Conservation (phyloP, 2,113 vertebrate genomes). For the Stigmatopora nigra region DNA sequence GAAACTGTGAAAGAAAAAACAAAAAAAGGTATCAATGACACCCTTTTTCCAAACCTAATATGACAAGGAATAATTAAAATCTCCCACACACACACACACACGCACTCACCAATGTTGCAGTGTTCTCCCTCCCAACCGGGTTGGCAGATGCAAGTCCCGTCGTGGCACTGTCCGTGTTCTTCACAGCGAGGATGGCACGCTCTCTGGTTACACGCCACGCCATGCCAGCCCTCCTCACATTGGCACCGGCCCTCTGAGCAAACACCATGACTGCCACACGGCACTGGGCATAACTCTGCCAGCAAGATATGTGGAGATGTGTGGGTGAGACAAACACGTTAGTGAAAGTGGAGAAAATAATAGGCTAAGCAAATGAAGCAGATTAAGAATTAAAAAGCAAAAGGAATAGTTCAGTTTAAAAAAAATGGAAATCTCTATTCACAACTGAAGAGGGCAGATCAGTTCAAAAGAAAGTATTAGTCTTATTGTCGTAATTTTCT, state of each 20-base stretch:
- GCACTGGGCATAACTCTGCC: constrained; percentile 86
- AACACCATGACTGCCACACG: constrained; percentile 86
- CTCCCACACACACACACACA: constrained; percentile 64
- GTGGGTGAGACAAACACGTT: constrained; percentile 26
- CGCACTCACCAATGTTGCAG: constrained; percentile 88
- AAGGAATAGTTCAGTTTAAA: constrained; percentile 16
- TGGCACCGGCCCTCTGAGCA: constrained; percentile 86
- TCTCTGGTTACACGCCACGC: constrained; percentile 82
- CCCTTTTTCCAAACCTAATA: constrained; percentile 27
- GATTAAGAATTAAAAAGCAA: constrained; percentile 21
- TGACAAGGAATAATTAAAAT: constrained; percentile 32
- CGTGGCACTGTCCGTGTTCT: constrained; percentile 91
- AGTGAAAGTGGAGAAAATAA: constrained; percentile 21
- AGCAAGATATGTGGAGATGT: constrained; percentile 38
- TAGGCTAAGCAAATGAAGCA: constrained; percentile 40
- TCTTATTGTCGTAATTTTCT: constrained; percentile 40
- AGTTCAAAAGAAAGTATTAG: constrained; percentile 28
- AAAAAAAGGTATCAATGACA: constrained; percentile 14
- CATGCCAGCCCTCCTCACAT: constrained; percentile 91
- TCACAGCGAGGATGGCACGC: constrained; percentile 87
- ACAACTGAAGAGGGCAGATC: constrained; percentile 26
- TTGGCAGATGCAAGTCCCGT: constrained; percentile 92
- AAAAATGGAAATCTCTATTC: constrained; percentile 4
- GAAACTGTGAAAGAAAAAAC: constrained; percentile 43
- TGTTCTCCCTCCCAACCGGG: constrained; percentile 98